These are phyloP conservation scores for Erythrocercus mccallii DNA, from an alignment of 2,113 vertebrate genomes.

Conservation along the genomic window DNA sequence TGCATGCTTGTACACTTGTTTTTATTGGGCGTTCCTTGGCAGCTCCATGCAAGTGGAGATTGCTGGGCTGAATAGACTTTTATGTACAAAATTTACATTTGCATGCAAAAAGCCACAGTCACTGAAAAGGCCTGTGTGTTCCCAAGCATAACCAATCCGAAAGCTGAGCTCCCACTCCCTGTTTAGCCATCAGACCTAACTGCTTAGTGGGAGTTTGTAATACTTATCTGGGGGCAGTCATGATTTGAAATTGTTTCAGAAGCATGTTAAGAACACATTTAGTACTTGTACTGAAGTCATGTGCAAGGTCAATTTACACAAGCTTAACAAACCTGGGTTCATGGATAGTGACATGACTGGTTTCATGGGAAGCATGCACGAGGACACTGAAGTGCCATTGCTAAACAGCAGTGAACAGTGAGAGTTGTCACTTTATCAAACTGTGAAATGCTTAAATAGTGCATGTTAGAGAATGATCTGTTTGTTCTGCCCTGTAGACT, in stretches of 20 bases:
- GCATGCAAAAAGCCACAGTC: conserved; percentile 56
- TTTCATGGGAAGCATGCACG: not conserved
- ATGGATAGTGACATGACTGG: not conserved
- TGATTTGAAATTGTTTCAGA: not conserved
- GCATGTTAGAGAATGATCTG: not conserved
- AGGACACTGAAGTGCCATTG: not conserved
- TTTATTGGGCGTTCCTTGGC: conserved; percentile 49
- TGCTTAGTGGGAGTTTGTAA: not conserved
- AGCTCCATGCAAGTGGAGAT: conserved; percentile 9
- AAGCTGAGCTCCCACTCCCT: not conserved
- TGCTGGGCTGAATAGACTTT: conserved; percentile 54
- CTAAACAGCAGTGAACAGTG: not conserved
- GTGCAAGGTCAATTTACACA: not conserved
- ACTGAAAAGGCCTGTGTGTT: conserved; percentile 56
- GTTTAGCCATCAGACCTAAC: not conserved
- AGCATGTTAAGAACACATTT: not conserved
- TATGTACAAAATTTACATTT: conserved; percentile 60
- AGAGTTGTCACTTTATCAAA: not conserved
- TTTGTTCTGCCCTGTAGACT: not conserved
- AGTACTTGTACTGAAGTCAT: not conserved
- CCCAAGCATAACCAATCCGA: not conserved
- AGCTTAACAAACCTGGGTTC: not conserved
- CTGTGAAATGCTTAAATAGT: not conserved
- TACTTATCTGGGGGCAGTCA: not conserved
- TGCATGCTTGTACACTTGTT: conserved; percentile 57